Conservation (phyloP, 2,113 vertebrate species). For the Neodontobutis hainanensis region DNA sequence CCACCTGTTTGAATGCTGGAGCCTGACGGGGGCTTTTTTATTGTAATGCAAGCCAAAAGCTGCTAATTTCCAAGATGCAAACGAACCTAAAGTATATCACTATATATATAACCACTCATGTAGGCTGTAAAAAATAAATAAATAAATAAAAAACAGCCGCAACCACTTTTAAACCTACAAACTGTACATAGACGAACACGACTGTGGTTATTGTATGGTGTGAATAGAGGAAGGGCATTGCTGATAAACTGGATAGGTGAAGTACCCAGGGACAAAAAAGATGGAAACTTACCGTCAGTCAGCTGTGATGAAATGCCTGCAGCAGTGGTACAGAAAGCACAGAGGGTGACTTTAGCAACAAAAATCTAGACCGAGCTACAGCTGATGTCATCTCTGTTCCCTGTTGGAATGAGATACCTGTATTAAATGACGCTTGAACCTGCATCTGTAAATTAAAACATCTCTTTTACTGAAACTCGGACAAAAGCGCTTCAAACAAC, state of each 20-base stretch:
- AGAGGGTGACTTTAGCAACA: slow-evolving; percentile 20
- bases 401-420: too few relatives aligned
- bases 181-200: background rate
- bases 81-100: too few relatives aligned
- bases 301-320: slow-evolving; percentile 57
- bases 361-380: slow-evolving; percentile 5
- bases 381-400: background rate
- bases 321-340: slow-evolving; percentile 24
- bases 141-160: too few relatives aligned
- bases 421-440: too few relatives aligned
- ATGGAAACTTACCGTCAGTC: slow-evolving; percentile 52
- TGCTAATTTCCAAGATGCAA: too few relatives aligned
- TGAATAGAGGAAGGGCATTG: background rate
- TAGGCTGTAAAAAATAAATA: too few relatives aligned
- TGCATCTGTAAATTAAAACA: too few relatives aligned
- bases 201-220: background rate
- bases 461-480: background rate
- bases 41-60: too few relatives aligned
- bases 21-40: too few relatives aligned
- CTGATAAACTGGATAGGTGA: slow-evolving; percentile 31
- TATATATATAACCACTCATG: too few relatives aligned
- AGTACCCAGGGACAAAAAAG: slow-evolving; percentile 48
- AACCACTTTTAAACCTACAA: background rate
- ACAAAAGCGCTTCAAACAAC: background rate
- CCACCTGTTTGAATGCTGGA: too few relatives aligned